Evolutionary conservation across 2,888 invertebrate genomes (phyloP).

Genomic region (Eupithecia pulchellata): DNA sequence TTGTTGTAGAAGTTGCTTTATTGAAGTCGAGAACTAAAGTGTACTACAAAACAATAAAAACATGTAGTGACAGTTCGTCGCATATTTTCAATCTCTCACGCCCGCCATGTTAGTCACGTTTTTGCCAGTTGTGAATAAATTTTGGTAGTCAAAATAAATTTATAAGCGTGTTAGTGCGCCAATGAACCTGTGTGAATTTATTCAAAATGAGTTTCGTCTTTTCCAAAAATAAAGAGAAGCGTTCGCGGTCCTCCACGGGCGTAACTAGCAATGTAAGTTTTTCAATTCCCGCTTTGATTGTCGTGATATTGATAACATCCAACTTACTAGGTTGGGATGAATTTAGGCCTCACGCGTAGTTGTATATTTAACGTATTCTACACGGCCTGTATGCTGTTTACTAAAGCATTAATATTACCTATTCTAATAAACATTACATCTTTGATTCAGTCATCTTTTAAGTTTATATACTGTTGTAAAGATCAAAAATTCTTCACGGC

Average conservation of each 20-base stretch:
- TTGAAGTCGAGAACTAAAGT: background rate
- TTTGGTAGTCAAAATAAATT: conserved; percentile 53
- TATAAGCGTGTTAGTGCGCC: conserved; percentile 12
- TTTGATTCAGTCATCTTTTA: background rate
- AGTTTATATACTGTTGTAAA: background rate
- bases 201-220: conserved; percentile 65
- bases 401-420: background rate
- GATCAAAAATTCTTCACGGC: background rate
- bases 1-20: background rate
- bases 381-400: background rate
- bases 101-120: conserved; percentile 83
- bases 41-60: background rate
- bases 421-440: too few species aligned
- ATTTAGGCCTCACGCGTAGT: conserved; percentile 67
- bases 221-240: conserved; percentile 65
- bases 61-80: conserved; percentile 7
- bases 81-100: conserved; percentile 45
- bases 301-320: conserved; percentile 35
- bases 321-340: background rate
- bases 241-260: conserved; percentile 57
- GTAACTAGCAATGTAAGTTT: conserved; percentile 71
- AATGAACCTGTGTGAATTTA: conserved; percentile 41
- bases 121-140: conserved; percentile 72
- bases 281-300: conserved; percentile 68
- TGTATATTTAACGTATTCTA: conserved; percentile 52